Evolutionary conservation across 2,888 invertebrate genomes (phyloP), one percentile per base, ranked within the genome.

Genomic region (Hirtodrosophila alboralis): DNA sequence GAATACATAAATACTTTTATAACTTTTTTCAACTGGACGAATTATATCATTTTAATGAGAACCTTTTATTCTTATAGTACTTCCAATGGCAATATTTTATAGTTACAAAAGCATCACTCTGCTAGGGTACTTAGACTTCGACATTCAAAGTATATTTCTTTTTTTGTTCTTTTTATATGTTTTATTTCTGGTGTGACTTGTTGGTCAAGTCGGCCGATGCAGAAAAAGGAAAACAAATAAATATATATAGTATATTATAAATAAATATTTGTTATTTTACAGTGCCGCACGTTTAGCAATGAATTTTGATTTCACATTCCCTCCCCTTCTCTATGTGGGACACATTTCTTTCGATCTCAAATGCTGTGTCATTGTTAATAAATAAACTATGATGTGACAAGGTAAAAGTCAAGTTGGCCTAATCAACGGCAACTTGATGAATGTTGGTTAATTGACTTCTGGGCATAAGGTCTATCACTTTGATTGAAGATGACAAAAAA

Each of bases 301-400:
- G 54, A 49, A 61, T 75, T 49, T 67, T 56, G 36, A 36, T 69
- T 58, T 62, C 49, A 27, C 45, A 23, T 14, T 7, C 23, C 28
- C 41, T 9, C 27, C 13, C 26, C 28, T 48, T 6, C 30, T 21
- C n/a, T 53, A 21, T 34, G 21, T 14, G 10, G 7, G 10, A 40
- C 21, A 31, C 21, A 30, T 10, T 9, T 41, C 44, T 44, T 31
- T 45, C 16, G 4, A 27, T 14, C 18, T 53, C 31, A 14, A 44
- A 8, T 71, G 72, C 68, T 71, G 64, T 71, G 83, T 81, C 78
- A 77, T 81, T 63, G 66, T 77, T 75, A 62, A 78, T 81, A 77
- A 81, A 81, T 61, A 53, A 62, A 80, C 37, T 28, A 38, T 60
- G 56, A 37, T 54, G 70, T 10, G 41, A 43, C 78, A 75, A 81